phyloP scores from a whole-genome alignment of 2,797 vertebrate genomes.

The Mallotus villosus region DNA sequence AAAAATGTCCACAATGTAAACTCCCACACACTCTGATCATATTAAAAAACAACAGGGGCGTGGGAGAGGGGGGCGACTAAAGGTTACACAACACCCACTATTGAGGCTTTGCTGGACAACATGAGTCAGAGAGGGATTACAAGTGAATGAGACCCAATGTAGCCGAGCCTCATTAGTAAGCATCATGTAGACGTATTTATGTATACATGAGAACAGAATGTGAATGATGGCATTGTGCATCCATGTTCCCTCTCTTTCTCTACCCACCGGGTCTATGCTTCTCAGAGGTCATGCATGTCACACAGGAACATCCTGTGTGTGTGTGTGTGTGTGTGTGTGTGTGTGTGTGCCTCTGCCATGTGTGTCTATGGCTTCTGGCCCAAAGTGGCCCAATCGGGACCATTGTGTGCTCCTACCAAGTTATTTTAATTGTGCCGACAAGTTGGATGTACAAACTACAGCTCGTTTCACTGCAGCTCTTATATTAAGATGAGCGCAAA shows the following conservation, averaged over 20 bases:
- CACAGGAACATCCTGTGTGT: not conserved
- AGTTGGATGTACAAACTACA: conserved; percentile 33
- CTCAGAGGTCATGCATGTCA: conserved; percentile 19
- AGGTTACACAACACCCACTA: not conserved
- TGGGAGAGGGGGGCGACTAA: conserved; percentile 2
- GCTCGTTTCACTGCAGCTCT: conserved; percentile 19
- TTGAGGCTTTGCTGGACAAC: not conserved
- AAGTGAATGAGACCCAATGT: not conserved
- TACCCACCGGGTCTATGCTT: conserved; percentile 9
- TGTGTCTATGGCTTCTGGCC: conserved; percentile 1
- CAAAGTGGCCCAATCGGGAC: conserved; percentile 25
- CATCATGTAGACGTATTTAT: not conserved
- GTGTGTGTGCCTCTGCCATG: not conserved
- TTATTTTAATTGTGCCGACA: conserved; percentile 56
- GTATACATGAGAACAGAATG: not conserved
- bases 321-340: not conserved
- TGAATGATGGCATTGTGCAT: conserved; percentile 29
- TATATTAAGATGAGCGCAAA: conserved; percentile 33
- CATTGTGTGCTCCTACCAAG: conserved; percentile 40
- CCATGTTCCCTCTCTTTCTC: conserved; percentile 21
- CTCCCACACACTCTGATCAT: too few species aligned
- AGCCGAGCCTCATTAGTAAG: conserved; percentile 2
- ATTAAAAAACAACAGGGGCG: too few species aligned
- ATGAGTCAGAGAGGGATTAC: not conserved
- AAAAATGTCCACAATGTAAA: too few species aligned